These are phyloP conservation scores for Perizoma affinitatum DNA, from an alignment of 2,888 invertebrate species.

Conservation along the genomic window DNA sequence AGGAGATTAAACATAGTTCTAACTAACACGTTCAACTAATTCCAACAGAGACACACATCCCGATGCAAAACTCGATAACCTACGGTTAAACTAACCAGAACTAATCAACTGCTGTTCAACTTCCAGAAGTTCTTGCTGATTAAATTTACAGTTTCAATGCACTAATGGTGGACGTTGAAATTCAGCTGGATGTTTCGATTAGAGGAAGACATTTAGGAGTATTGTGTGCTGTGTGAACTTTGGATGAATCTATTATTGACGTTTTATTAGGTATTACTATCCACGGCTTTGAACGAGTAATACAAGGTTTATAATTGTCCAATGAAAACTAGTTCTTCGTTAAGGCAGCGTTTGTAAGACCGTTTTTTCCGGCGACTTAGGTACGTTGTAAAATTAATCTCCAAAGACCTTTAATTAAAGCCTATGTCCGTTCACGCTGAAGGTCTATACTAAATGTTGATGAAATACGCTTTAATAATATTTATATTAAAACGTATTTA, in stretches of 20 bases:
- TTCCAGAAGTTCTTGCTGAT: slow-evolving; percentile 64
- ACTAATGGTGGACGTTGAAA: slow-evolving; percentile 36
- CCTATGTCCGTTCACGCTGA: too few relatives aligned
- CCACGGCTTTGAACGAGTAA: neutral
- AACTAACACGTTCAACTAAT: slow-evolving; percentile 28
- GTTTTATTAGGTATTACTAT: too few relatives aligned
- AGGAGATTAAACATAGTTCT: slow-evolving; percentile 7
- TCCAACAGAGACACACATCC: slow-evolving; percentile 22
- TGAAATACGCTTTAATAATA: too few relatives aligned
- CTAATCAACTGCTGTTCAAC: slow-evolving; percentile 58
- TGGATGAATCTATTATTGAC: neutral
- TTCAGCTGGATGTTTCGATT: slow-evolving; percentile 28
- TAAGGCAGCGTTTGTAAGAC: too few relatives aligned
- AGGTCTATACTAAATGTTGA: too few relatives aligned
- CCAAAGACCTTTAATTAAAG: too few relatives aligned
- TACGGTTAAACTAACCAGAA: slow-evolving; percentile 67
- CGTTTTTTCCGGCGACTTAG: too few relatives aligned
- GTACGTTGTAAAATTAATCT: too few relatives aligned
- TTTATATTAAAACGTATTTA: too few relatives aligned
- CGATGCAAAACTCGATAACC: slow-evolving; percentile 58
- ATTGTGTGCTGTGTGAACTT: neutral
- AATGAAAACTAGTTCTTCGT: too few relatives aligned
- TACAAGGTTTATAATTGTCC: too few relatives aligned
- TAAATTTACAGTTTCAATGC: slow-evolving; percentile 66
- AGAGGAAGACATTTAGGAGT: slow-evolving; percentile 6